Evolutionary conservation across 2,888 invertebrate genomes (phyloP).

Genomic region (Protodeltote pygarga): DNA sequence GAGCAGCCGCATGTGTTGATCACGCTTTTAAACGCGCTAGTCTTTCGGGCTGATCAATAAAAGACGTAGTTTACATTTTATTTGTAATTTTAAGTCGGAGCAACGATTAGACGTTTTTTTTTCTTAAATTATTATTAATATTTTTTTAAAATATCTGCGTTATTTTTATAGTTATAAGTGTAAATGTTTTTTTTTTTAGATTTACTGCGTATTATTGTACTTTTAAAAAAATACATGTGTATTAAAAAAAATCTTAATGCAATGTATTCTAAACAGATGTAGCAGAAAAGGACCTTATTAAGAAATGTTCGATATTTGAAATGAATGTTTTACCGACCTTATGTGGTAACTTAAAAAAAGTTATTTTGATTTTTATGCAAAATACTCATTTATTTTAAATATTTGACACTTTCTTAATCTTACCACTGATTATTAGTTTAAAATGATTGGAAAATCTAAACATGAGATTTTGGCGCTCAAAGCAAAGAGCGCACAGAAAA

Average conservation of each 20-base stretch:
- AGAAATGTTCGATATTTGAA: conserved; percentile 11
- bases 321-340: conserved; percentile 8
- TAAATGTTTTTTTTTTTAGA: conserved; percentile 26
- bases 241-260: conserved; percentile 14
- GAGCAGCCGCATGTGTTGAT: conserved; percentile 11
- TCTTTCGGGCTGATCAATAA: conserved; percentile 47
- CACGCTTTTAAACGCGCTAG: conserved; percentile 45
- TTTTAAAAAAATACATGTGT: conserved; percentile 13
- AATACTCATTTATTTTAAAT: conserved; percentile 16
- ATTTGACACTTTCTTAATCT: conserved; percentile 1
- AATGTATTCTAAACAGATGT: conserved; percentile 17
- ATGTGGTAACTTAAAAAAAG: background rate
- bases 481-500: conserved; percentile 8
- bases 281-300: conserved; percentile 15
- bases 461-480: conserved; percentile 27
- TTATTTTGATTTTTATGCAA: background rate
- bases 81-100: conserved; percentile 36
- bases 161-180: conserved; percentile 31
- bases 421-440: conserved; percentile 28
- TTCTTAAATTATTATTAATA: conserved; percentile 42
- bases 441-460: conserved; percentile 9
- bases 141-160: conserved; percentile 30
- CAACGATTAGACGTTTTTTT: conserved; percentile 44
- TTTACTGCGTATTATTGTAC: conserved; percentile 15
- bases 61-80: conserved; percentile 39